A percentile compares a stretch with the other conserved stretches of the same genome.
Conservation (phyloP, 1,140 invertebrate species). For the Reticulitermes speratus region DNA sequence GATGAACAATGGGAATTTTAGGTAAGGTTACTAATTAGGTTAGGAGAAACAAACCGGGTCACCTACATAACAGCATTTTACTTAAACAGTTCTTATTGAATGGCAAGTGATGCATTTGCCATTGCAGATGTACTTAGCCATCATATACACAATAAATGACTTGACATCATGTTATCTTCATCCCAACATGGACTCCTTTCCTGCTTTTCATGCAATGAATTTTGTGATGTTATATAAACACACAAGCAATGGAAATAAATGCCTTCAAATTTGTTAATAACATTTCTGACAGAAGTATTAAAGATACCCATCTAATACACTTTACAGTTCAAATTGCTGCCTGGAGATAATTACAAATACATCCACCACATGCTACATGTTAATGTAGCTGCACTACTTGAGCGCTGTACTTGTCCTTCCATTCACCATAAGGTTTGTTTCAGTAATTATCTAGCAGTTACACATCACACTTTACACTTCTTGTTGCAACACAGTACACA, state of each 20-base stretch:
- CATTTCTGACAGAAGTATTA: neutral
- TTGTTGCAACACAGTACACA: no score
- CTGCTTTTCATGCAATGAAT: neutral
- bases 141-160: neutral
- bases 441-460: no score
- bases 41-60: neutral
- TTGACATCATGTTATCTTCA: neutral
- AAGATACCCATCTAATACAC: no score
- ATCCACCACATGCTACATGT: no score
- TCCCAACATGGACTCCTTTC: neutral
- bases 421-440: no score
- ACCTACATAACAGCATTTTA: neutral
- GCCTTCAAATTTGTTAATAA: no score
- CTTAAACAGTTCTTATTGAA: neutral
- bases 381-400: no score
- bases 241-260: neutral
- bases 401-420: no score
- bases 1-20: neutral
- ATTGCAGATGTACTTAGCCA: neutral
- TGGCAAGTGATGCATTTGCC: neutral
- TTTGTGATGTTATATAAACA: neutral
- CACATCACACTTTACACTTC: no score
- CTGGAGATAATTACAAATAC: no score
- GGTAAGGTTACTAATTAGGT: neutral
- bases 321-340: no score